Conservation (phyloP, 2,797 vertebrate genomes). For the Fringilla coelebs region DNA sequence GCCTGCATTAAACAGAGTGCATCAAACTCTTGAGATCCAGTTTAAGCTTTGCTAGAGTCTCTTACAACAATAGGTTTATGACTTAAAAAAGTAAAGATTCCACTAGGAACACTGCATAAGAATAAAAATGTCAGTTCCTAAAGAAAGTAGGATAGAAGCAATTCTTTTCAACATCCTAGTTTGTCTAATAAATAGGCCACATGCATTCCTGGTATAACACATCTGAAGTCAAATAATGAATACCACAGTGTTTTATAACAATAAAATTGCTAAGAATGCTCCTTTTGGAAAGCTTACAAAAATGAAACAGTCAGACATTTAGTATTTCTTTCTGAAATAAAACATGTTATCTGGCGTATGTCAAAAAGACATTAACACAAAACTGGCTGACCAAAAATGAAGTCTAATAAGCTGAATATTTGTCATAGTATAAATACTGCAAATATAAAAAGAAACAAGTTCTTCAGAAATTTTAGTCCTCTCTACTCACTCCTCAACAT, state of each 20-base stretch:
- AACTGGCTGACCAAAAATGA: not conserved
- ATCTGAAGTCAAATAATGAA: not conserved
- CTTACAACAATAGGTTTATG: constrained; percentile 61
- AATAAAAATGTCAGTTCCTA: constrained; percentile 36
- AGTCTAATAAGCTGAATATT: not conserved
- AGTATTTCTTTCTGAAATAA: not conserved
- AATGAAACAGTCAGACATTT: not conserved
- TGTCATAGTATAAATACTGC: not conserved
- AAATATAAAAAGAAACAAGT: not conserved
- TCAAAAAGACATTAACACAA: not conserved
- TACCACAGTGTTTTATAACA: constrained; percentile 4
- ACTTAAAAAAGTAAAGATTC: constrained; percentile 60
- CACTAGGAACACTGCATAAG: constrained; percentile 55
- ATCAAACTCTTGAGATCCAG: constrained; percentile 61
- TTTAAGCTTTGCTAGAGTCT: constrained; percentile 34
- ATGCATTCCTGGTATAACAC: not conserved
- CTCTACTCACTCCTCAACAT: not conserved
- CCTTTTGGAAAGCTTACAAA: constrained; percentile 22
- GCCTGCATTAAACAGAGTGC: constrained; percentile 55
- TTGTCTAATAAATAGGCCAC: constrained; percentile 52
- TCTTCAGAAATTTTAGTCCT: not conserved
- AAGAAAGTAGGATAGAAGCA: constrained; percentile 39
- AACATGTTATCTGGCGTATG: not conserved
- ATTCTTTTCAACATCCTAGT: constrained; percentile 31
- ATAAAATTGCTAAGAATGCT: not conserved